phyloP scores from a whole-genome alignment of 2,113 vertebrate genomes.

The Bubo scandiacus region DNA sequence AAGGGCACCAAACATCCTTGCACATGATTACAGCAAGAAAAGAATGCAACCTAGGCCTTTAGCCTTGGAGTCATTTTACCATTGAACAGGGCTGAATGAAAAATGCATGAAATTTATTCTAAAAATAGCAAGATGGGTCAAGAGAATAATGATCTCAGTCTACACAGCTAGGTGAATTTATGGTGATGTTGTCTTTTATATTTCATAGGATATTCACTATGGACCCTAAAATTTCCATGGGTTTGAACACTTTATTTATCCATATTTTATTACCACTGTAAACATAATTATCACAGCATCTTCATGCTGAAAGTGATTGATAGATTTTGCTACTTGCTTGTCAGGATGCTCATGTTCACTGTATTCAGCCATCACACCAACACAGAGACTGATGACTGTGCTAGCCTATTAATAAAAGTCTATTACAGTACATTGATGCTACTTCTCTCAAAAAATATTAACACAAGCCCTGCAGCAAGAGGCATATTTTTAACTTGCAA shows the following conservation, averaged over 20 bases:
- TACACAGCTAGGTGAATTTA: neutral
- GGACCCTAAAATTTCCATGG: neutral
- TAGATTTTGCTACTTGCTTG: conserved; percentile 38
- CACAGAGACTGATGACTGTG: conserved; percentile 41
- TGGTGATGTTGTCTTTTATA: neutral
- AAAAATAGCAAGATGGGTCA: conserved; percentile 35
- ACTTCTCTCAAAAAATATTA: conserved; percentile 36
- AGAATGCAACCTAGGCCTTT: neutral
- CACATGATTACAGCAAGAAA: neutral
- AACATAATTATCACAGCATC: conserved; percentile 53
- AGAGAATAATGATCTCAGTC: neutral
- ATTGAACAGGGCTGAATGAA: neutral
- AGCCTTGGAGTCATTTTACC: neutral
- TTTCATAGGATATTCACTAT: neutral
- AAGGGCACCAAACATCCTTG: neutral
- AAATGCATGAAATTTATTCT: neutral
- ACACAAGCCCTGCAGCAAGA: neutral
- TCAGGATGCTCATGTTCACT: conserved; percentile 25
- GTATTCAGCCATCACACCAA: conserved; percentile 4
- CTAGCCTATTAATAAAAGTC: conserved; percentile 50
- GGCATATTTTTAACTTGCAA: conserved; percentile 33
- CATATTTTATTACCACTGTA: conserved; percentile 45
- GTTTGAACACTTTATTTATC: conserved; percentile 34
- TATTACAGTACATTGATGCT: conserved; percentile 34
- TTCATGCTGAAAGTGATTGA: conserved; percentile 31